Base-by-base conservation (phyloP, 2,888 invertebrate species). In the Drosophila neutralis region DNA sequence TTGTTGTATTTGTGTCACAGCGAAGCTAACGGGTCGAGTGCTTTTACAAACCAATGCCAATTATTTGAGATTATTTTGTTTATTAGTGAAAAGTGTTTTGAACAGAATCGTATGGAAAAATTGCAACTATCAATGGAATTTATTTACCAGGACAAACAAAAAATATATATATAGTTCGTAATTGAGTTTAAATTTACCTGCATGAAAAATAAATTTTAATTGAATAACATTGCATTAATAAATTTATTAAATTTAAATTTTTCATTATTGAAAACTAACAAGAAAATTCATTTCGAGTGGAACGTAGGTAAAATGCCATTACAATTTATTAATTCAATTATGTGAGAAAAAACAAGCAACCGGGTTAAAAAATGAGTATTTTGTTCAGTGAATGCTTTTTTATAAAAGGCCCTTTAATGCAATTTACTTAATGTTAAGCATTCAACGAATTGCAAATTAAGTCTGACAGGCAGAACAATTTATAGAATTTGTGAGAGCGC, bases 31-130 rank as follows among this genome's bases (percentile, higher is more conserved):
- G 45, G 38, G 29, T 38, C 76, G 54, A 68, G 61, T 59, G 51
- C 27, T 40, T 64, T 51, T 29, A 36, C 66, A 58, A 60, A 52
- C 54, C 29, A 63, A 61, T 74, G 63, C 11, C 79, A 70, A 74
- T 61, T 64, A 70, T 75, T 67, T 58, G 58, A 66, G 66, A 78
- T 74, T 61, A 61, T 67, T 67, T 52, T 59, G 66, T 29, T 69
- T 53, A 56, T 45, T 49, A 45, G 18, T 61, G 48, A 53, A 48
- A 56, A 58, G 57, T 64, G 64, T 63, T 53, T 45, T n/a, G 2
- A 3, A 11, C 11, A 24, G 8, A n/a, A 29, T 21, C 36, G 29
- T 2, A 29, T 38, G 6, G 2, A n/a, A 31, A 54, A 42, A 31
- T 54, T 31, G 1, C 29, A 35, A 54, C 15, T 45, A 4, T 36